Evolutionary conservation across 1,140 invertebrate species (phyloP).

Genomic region (Drosophila punjabiensis): DNA sequence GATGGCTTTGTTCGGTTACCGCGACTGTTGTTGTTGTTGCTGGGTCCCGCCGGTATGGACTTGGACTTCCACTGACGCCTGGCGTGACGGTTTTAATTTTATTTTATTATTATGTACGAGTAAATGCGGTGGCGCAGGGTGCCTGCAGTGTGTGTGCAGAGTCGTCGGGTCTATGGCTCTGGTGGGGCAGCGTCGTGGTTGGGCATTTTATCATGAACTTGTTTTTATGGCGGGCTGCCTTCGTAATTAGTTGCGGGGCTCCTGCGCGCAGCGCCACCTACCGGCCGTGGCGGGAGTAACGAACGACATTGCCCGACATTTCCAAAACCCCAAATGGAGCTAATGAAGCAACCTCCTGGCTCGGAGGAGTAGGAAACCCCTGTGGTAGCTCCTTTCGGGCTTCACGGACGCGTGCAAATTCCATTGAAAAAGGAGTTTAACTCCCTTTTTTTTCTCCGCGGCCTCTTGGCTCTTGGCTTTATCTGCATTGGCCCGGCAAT

Average conservation of each 20-base stretch:
- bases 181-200: conserved; percentile 18
- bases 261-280: conserved; percentile 63
- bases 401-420: conserved; percentile 78
- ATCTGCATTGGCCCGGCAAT: conserved; percentile 70
- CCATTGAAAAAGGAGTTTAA: conserved; percentile 68
- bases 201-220: conserved; percentile 54
- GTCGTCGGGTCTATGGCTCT: conserved; percentile 9
- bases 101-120: conserved; percentile 70
- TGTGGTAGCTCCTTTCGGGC: conserved; percentile 19
- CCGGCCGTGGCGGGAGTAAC: conserved; percentile 68
- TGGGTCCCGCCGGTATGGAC: conserved; percentile 1
- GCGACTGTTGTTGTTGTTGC: conserved; percentile 35
- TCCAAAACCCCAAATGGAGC: conserved; percentile 42
- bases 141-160: conserved; percentile 42
- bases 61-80: conserved; percentile 69
- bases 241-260: conserved; percentile 73
- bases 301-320: conserved; percentile 83
- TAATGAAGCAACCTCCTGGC: conserved; percentile 63
- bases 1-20: conserved; percentile 68
- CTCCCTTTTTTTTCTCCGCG: conserved; percentile 20
- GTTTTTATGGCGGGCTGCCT: conserved; percentile 41
- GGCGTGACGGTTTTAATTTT: conserved; percentile 84
- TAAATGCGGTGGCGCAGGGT: conserved; percentile 65
- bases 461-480: conserved; percentile 38
- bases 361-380: conserved; percentile 2